phyloP scores from a whole-genome alignment of 2,888 invertebrate genomes.

The Empis stercorea region DNA sequence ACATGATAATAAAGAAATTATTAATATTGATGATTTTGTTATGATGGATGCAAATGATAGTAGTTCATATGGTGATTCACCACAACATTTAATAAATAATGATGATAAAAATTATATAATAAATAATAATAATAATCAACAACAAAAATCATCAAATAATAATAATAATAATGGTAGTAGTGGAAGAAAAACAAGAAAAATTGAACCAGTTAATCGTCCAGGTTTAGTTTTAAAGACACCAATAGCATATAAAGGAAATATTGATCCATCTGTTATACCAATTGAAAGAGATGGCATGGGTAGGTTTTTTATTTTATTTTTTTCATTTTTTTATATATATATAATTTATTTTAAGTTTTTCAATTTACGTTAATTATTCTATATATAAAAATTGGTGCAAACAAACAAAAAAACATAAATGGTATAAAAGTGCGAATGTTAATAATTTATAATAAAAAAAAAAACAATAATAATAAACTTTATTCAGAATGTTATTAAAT shows the following conservation, averaged over 20 bases:
- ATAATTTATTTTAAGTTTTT: not conserved
- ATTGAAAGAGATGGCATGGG: conserved; percentile 82
- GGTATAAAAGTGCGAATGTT: too few relatives aligned
- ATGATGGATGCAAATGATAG: conserved; percentile 30
- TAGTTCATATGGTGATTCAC: conserved; percentile 31
- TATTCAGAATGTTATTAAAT: too few relatives aligned
- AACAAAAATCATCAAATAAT: conserved; percentile 1
- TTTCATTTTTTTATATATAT: conserved; percentile 2
- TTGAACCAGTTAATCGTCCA: conserved; percentile 60
- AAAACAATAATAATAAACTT: too few relatives aligned
- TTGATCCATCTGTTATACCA: conserved; percentile 74
- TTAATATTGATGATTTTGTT: conserved; percentile 35
- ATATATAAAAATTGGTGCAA: too few relatives aligned
- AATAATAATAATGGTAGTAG: conserved; percentile 13
- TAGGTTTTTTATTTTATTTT: conserved; percentile 37
- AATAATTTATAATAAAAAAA: too few relatives aligned
- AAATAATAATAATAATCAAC: conserved; percentile 19
- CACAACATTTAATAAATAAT: conserved; percentile 11
- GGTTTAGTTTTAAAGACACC: conserved; percentile 62
- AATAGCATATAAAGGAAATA: conserved; percentile 64
- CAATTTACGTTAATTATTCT: too few relatives aligned
- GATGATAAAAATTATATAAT: conserved; percentile 19
- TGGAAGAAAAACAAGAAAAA: conserved; percentile 40
- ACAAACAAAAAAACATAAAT: too few relatives aligned
- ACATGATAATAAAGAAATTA: conserved; percentile 30